Evolutionary conservation across 2,113 vertebrate species (phyloP), one percentile per base, ranked within the genome.

Genomic region (Paradoxurus hermaphroditus): DNA sequence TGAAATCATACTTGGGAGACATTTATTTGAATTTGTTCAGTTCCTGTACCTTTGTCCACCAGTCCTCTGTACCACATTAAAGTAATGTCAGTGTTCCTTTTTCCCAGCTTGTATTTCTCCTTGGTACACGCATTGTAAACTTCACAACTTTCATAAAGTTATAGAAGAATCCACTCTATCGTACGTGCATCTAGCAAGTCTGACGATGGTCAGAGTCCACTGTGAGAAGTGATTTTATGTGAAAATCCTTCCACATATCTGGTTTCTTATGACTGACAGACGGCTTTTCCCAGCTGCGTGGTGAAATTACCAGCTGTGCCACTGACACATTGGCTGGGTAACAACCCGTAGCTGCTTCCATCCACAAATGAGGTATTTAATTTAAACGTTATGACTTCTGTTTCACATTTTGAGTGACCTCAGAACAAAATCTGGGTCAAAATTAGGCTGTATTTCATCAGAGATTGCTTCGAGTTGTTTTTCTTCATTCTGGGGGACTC

Each of bases 211-310:
- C 90, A 65, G 36, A 62, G 49, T 70, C 53, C 36, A 77, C 87
- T 62, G 72, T 89, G 79, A 62, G 90, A 89, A 88, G 31, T 39
- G 68, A 73, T 88, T 90, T 94, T 82, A 39, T 72, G 46, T 85
- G 49, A 67, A 86, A 92, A 70, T 27, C 94, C 81, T 82, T 36
- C 83, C 25, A 59, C 67, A 21, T 86, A 49, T 79, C 72, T 83
- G 79, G 25, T 88, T 98, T 95, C 96, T 56, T 89, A 9, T 16
- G 51, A 56, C 41, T 29, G 75, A 95, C 88, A 14, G 78, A 39
- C 23, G 88, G 63, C 75, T 70, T 84, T 90, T 90, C 97, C 97
- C 67, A 90, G 68, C 59, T 85, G 75, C 73, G 36, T 62, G 79
- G 73, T 86, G 70, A 5, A 0, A 63, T 82, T 91, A 77, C 93